phyloP scores from a whole-genome alignment of 2,113 vertebrate species.

The Microtus pennsylvanicus region DNA sequence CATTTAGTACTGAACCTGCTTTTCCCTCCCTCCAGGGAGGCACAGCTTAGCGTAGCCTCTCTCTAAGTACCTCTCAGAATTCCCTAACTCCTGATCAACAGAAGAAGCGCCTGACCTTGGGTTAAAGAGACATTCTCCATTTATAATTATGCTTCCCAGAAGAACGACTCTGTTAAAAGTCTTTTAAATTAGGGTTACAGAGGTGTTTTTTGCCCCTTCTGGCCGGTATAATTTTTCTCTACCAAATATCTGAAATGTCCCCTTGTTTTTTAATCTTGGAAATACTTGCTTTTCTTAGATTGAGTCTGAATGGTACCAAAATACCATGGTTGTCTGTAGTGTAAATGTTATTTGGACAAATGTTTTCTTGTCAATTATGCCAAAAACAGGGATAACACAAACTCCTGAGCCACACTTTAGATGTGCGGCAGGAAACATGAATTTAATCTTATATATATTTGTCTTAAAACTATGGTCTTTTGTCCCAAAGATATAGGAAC shows the following conservation, averaged over 20 bases:
- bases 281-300: slow-evolving; percentile 33
- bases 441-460: neutral
- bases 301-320: neutral
- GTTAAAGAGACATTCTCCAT: neutral
- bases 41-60: neutral
- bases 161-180: neutral
- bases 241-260: neutral
- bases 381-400: neutral
- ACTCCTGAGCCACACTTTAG: neutral
- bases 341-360: neutral
- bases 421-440: neutral
- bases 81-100: neutral
- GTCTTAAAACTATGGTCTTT: neutral
- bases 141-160: slow-evolving; percentile 31
- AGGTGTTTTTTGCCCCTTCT: neutral
- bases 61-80: neutral
- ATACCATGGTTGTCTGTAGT: neutral
- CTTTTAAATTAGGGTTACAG: neutral
- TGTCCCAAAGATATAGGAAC: neutral
- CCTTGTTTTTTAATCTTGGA: slow-evolving; percentile 30
- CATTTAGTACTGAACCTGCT: neutral
- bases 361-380: neutral
- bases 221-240: neutral
- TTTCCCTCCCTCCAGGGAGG: neutral
- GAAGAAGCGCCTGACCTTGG: neutral